Base-by-base conservation (phyloP, 2,797 vertebrate species). In the Cirrhinus mrigala region DNA sequence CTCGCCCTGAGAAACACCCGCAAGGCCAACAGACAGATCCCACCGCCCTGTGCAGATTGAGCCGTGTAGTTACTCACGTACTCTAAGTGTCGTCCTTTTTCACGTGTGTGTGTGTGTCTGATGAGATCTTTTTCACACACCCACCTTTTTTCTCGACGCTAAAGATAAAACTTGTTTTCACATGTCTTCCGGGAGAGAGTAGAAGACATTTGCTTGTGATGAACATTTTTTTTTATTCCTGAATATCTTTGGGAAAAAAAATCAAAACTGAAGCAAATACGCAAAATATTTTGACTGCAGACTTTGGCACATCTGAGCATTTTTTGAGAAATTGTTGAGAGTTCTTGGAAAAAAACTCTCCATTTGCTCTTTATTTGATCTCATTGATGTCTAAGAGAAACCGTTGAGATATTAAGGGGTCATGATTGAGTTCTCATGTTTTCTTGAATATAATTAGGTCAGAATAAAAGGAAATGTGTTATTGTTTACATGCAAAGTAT, bases 131-230 rank as follows among this genome's bases (percentile, higher is more conserved):
- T 82, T 60, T 82, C 80, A 82, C 68, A 71, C 80, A 60, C 68
- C 68, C 80, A 73, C 80, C 68, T 15, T 27, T 58, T 71, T 58
- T 58, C 52, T 58, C 68, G 56, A 29, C 3, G 68, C 52, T 82
- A 46, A 82, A 82, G 80, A 73, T 82, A 71, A 56, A 82, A 81
- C 52, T 6, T 4, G 50, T 18, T 69, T 79, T 82, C 52, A 46
- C 52, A 18, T 66, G 29, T 37, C 46, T 68, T 80, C 27, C 18
- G 33, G 60, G 66, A 16, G 48, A 69, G 68, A 58, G 68, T 46
- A 20, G n/a, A 81, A 20, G 16, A 69, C 48, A 69, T 68, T 69
- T 69, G 62, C 60, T 44, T 44, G 40, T 44, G 40, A 58, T n/a
- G 2, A 22, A 56, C 20, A 56, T 20, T 6, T 20, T 22, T 58